Percentiles rank a stretch among this genome's conserved stretches.
Evolutionary conservation across 2,797 vertebrate genomes (phyloP).

Genomic region (Siniperca obscura): DNA sequence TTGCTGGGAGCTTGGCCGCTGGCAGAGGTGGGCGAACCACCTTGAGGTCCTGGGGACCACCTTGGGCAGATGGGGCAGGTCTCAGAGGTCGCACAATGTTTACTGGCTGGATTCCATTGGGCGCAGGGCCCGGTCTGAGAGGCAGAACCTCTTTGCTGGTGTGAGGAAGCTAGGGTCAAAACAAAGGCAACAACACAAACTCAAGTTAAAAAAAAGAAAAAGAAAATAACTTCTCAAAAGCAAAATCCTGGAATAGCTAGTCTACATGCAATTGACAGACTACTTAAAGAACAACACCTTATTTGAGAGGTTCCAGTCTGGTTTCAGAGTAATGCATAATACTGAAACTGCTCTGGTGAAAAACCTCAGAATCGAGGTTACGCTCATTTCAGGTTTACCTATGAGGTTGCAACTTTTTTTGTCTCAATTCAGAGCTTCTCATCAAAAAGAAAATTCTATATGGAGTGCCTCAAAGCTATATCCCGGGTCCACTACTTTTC

Average conservation of each 20-base stretch:
- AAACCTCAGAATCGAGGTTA: not conserved
- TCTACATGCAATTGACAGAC: not conserved
- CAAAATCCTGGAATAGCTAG: not conserved
- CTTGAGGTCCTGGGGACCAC: constrained; percentile 65
- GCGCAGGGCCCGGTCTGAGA: constrained; percentile 66
- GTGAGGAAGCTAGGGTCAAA: constrained; percentile 76
- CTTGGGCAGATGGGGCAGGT: constrained; percentile 64
- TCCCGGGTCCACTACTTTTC: not conserved
- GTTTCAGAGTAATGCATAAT: not conserved
- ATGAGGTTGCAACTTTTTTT: not conserved
- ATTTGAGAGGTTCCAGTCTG: not conserved
- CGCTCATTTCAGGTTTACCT: not conserved
- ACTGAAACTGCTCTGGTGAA: not conserved
- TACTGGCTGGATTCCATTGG: constrained; percentile 82
- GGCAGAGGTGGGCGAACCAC: constrained; percentile 85
- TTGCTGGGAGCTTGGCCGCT: constrained; percentile 65
- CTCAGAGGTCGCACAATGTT: constrained; percentile 89
- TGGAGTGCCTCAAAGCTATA: not conserved
- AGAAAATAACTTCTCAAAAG: not conserved
- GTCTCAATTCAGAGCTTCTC: not conserved
- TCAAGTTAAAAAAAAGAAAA: not conserved
- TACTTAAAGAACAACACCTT: not conserved
- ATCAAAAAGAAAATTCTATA: not conserved
- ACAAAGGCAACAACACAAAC: not conserved
- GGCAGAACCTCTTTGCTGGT: constrained; percentile 81